Evolutionary conservation across 2,797 vertebrate genomes (phyloP).

Genomic region (Sebastes hopkinsi): DNA sequence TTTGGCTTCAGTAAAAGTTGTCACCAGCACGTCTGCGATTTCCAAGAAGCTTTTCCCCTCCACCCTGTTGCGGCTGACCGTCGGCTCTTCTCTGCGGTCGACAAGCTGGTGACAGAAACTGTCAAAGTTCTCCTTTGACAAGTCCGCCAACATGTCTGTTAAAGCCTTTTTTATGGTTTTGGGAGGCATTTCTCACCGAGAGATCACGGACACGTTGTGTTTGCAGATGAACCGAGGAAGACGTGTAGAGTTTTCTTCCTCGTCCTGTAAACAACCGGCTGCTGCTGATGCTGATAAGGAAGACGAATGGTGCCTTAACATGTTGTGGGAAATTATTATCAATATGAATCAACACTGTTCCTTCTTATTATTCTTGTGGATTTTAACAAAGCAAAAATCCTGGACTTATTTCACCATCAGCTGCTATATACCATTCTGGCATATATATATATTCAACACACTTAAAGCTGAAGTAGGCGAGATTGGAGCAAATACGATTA

Average conservation of each 20-base stretch:
- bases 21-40: not conserved
- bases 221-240: no score
- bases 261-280: fast-evolving
- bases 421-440: no score
- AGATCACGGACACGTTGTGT: not conserved
- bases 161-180: not conserved
- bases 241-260: no score
- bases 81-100: not conserved
- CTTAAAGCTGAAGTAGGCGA: no score
- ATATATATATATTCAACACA: no score
- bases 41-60: fast-evolving
- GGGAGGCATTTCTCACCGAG: not conserved
- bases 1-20: not conserved
- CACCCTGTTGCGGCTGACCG: not conserved
- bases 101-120: not conserved
- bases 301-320: not conserved
- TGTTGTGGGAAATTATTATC: not conserved
- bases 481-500: no score
- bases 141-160: not conserved
- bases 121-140: fast-evolving
- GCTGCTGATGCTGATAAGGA: not conserved
- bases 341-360: no score
- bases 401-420: no score
- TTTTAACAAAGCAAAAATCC: no score
- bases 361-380: no score